Conservation (phyloP, 1,140 invertebrate species). For the Eciton burchellii region DNA sequence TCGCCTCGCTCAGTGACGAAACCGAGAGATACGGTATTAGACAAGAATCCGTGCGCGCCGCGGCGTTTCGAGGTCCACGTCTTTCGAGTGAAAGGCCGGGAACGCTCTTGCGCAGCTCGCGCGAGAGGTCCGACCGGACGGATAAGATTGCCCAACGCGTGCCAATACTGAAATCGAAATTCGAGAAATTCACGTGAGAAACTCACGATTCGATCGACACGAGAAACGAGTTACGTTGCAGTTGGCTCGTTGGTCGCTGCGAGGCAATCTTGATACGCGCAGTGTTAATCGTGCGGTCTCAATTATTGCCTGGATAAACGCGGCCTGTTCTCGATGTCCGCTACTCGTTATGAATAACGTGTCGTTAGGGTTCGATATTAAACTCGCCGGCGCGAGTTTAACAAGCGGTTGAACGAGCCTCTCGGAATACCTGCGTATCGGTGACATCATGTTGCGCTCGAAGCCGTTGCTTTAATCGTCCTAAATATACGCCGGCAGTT, state of each 20-base stretch:
- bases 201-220: conserved; percentile 34
- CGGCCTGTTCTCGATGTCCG: not conserved
- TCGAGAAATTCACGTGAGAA: conserved; percentile 67
- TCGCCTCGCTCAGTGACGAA: conserved; percentile 62
- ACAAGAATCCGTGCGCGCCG: conserved; percentile 64
- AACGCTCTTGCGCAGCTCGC: conserved; percentile 24
- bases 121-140: not conserved
- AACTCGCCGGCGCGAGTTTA: not conserved
- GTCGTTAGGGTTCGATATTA: not conserved
- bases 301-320: not conserved
- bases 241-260: not conserved
- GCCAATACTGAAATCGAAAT: conserved; percentile 71
- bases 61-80: conserved; percentile 64
- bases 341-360: not conserved
- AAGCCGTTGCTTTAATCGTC: no score
- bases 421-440: not conserved
- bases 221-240: not conserved
- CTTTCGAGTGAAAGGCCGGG: conserved; percentile 70
- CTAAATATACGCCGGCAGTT: no score
- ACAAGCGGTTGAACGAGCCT: not conserved
- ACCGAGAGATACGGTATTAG: conserved; percentile 69
- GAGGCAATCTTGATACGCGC: not conserved
- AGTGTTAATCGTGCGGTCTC: not conserved
- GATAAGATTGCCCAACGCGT: conserved; percentile 57
- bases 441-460: not conserved